Base-by-base conservation (phyloP, 2,113 vertebrate species). In the Dasypus novemcinctus region DNA sequence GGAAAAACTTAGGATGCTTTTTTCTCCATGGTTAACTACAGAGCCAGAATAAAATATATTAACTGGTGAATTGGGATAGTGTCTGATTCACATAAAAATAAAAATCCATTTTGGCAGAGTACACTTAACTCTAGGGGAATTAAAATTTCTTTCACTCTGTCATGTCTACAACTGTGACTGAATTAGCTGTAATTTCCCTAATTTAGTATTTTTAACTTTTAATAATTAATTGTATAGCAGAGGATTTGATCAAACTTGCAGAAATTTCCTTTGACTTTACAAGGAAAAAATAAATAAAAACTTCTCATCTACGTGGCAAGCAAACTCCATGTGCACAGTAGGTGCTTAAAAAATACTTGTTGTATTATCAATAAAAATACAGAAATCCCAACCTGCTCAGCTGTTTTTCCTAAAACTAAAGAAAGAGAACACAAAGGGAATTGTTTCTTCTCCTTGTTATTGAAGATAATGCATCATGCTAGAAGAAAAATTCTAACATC, bases 401-500 rank as follows among this genome's bases (percentile, higher is more conserved):
- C 64, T 90, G 49, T 84, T 94, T 79, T 76, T 36, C 57, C 74
- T 92, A 84, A 95, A 94, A 89, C 95, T 89, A 95, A 96, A 96
- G 78, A 88, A 76, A 86, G 1, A 83, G 59, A 93, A 80, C 78
- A 54, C 64, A 95, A 88, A 57, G 27, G n/a, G 38, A 79, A 75
- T 95, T 94, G 69, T 78, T 93, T 91, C 69, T 96, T 97, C 94
- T 88, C 57, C 82, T 63, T 95, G 83, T 94, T 94, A 89, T 93
- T 93, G 79, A 95, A 95, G 82, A 96, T 80, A 95, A 95, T 95
- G n/a, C 21, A 93, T 96, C 86, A 95, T 84, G 89, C 82, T 89
- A 86, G 83, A 96, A 95, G 82, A 95, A 96, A 97, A 97, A 91
- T 91, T 93, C 78, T 83, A 78, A 84, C 82, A 94, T 96, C 94